A percentile compares a stretch with the other conserved stretches of the same genome.
Conservation (phyloP, 2,797 vertebrate species). For the Sebastes taczanowskii region DNA sequence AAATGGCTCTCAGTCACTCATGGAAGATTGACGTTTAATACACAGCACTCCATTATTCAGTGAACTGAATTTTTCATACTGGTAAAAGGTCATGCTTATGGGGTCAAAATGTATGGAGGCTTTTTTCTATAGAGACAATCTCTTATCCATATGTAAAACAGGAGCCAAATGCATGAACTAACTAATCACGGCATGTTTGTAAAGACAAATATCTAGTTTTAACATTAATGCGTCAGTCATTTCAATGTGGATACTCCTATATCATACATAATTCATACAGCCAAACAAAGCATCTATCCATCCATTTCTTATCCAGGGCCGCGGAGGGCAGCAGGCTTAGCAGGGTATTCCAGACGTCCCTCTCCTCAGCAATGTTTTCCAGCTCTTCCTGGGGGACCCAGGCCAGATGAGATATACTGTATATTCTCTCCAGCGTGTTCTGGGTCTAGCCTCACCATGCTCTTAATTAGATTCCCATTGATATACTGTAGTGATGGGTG, state of each 20-base stretch:
- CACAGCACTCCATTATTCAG: constrained; percentile 12
- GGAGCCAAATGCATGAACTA: neutral
- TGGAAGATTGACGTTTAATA: constrained; percentile 36
- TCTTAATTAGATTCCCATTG: neutral
- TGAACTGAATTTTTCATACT: constrained; percentile 13
- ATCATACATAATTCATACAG: neutral
- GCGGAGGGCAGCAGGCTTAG: no score
- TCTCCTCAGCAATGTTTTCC: neutral
- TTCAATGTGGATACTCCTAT: neutral
- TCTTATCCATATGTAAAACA: neutral
- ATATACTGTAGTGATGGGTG: neutral
- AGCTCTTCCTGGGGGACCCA: neutral
- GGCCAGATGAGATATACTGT: no score
- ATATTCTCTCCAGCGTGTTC: no score
- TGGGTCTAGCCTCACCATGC: neutral
- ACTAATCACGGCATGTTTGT: neutral
- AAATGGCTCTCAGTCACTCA: constrained; percentile 1
- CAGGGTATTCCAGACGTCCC: no score
- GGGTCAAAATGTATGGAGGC: neutral
- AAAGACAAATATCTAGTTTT: neutral
- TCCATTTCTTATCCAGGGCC: no score
- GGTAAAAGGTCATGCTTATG: neutral
- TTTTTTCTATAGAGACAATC: neutral
- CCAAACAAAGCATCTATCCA: neutral
- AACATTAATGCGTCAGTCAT: neutral